These are phyloP conservation scores for Chloropsis hardwickii DNA, from an alignment of 2,113 vertebrate genomes.

Conservation along the genomic window DNA sequence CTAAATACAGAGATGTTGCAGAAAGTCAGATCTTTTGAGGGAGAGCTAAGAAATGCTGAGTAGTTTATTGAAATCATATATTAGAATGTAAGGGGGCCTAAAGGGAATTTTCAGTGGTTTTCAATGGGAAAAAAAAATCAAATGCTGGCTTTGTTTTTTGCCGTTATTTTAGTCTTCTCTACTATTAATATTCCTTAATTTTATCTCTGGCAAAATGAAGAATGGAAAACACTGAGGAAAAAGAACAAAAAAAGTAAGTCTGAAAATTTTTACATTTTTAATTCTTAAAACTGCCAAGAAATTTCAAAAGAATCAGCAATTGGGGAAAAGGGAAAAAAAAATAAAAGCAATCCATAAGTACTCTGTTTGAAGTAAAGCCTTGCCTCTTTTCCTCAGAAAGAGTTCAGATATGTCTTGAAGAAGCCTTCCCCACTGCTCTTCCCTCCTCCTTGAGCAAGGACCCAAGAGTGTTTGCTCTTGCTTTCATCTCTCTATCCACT, in stretches of 20 bases:
- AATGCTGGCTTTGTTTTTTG: not conserved
- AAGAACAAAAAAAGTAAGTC: not conserved
- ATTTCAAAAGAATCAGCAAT: not conserved
- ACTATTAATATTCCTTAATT: not conserved
- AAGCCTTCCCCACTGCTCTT: not conserved
- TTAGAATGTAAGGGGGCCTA: not conserved
- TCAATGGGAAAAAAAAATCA: not conserved
- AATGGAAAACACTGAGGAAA: not conserved
- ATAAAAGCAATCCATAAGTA: not conserved
- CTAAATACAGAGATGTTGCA: not conserved
- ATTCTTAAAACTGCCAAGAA: not conserved
- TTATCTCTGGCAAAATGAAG: not conserved
- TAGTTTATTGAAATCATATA: not conserved
- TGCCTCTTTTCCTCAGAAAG: not conserved
- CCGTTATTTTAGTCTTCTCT: not conserved
- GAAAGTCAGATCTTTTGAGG: not conserved
- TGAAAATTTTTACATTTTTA: not conserved
- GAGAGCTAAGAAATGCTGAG: not conserved
- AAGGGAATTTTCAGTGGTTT: not conserved
- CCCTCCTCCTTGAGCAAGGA: not conserved
- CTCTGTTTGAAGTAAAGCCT: not conserved
- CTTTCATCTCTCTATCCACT: not conserved
- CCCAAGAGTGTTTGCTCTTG: fast-evolving
- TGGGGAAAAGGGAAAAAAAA: not conserved
- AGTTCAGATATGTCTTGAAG: not conserved